phyloP scores from a whole-genome alignment of 2,888 invertebrate species.

The Cephus spinipes region DNA sequence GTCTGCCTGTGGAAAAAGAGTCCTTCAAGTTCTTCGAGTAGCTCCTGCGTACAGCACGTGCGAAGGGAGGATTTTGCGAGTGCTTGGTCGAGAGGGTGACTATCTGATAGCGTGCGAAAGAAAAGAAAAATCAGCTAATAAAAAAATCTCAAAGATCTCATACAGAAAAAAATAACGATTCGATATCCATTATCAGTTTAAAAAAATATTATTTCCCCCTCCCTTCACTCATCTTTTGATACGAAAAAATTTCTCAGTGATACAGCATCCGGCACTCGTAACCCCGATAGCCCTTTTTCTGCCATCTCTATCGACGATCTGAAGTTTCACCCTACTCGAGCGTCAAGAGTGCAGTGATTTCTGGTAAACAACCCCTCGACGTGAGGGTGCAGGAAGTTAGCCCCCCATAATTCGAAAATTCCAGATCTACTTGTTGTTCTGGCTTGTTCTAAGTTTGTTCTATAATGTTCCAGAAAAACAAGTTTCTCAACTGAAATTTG shows the following conservation, averaged over 20 bases:
- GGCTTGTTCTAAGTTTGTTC: too few species aligned
- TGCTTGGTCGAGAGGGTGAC: constrained; percentile 23
- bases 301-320: constrained; percentile 1
- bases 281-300: neutral
- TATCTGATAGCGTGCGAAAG: neutral
- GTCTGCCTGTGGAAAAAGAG: constrained; percentile 44
- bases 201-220: neutral
- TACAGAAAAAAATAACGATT: neutral
- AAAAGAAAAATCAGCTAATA: neutral
- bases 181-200: neutral
- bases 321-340: neutral
- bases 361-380: constrained; percentile 6
- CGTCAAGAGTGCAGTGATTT: neutral
- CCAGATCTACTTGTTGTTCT: too few species aligned
- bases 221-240: neutral
- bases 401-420: too few species aligned
- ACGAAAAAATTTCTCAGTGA: neutral
- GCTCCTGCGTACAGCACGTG: constrained; percentile 28
- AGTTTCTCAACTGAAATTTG: too few species aligned
- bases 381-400: neutral
- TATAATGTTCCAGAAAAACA: too few species aligned
- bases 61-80: constrained; percentile 22
- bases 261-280: neutral
- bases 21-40: constrained; percentile 48
- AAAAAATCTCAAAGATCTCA: neutral